Base-by-base conservation (phyloP, 2,888 invertebrate genomes). In the Stenodema calcarata region DNA sequence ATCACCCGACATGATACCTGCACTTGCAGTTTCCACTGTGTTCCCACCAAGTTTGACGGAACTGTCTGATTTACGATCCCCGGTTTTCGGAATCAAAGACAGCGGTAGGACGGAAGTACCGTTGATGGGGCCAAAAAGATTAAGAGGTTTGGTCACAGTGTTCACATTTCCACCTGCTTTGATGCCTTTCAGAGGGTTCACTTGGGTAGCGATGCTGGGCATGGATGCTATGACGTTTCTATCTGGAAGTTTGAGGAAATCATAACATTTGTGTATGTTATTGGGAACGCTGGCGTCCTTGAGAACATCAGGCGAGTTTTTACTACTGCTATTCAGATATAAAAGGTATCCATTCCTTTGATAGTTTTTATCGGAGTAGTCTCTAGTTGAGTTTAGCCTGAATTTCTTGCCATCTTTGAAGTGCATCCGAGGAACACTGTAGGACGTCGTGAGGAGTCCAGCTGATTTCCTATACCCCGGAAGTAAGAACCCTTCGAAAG, bases 401-500 rank as follows among this genome's bases (percentile, higher is more conserved):
- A 28, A n/a, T 80, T 54, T 80, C 30, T 54, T 12, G 12, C 30
- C 28, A n/a, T 80, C 80, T 54, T 80, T 80, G n/a, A 54, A 80
- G 27, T 42, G n/a, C 84, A 84, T 47, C 11, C 47, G 18, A 3
- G 84, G 75, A 27, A 47, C 35, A 28, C 44, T 70, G 23, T 73
- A 23, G 1, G 84, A 73, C 16, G 84, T 84, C 1, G 73, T 73
- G 30, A 73, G 84, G 18, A 84, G 47, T 12, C 84, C 73, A 9
- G 42, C 16, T 23, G 84, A 18, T 84, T 44, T 84, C 47, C 75
- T 70, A 47, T 84, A 84, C 11, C 84, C 84, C 3, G 84, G 84
- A 23, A 84, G 47, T 54, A 80, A 2, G 23, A 54, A 80, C n/a
- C 80, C 54, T 50, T 80, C 54, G 54, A 54, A 80, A n/a, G 80